Evolutionary conservation across 2,797 vertebrate species (phyloP).

Genomic region (Sternotherus odoratus): DNA sequence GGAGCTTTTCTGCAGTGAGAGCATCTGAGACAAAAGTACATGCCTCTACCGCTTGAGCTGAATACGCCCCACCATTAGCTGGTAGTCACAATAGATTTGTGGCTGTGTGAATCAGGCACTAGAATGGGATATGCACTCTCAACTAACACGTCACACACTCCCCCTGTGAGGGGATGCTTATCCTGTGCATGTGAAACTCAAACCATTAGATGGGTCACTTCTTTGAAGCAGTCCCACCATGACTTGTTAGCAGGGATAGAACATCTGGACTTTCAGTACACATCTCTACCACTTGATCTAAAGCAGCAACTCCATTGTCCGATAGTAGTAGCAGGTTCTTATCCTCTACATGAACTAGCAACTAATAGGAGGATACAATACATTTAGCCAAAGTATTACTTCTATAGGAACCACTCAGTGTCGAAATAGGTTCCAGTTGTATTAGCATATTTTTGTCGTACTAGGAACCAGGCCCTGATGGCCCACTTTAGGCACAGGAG

Average conservation of each 20-base stretch:
- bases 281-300: background rate
- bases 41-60: background rate
- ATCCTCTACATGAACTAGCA: background rate
- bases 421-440: background rate
- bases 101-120: background rate
- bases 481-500: background rate
- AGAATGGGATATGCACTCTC: background rate
- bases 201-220: background rate
- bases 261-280: background rate
- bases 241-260: background rate
- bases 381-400: background rate
- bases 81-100: background rate
- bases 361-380: background rate
- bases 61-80: background rate
- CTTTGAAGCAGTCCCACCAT: background rate
- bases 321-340: background rate
- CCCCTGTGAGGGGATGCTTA: background rate
- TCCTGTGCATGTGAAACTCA: background rate
- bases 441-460: background rate
- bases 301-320: background rate
- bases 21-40: background rate
- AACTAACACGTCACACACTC: background rate
- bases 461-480: background rate
- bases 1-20: background rate
- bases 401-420: background rate